A percentile compares a stretch with the other conserved stretches of the same genome.
These are phyloP conservation scores for Stegastes partitus DNA, from an alignment of 2,113 vertebrate species.

Conservation along the genomic window DNA sequence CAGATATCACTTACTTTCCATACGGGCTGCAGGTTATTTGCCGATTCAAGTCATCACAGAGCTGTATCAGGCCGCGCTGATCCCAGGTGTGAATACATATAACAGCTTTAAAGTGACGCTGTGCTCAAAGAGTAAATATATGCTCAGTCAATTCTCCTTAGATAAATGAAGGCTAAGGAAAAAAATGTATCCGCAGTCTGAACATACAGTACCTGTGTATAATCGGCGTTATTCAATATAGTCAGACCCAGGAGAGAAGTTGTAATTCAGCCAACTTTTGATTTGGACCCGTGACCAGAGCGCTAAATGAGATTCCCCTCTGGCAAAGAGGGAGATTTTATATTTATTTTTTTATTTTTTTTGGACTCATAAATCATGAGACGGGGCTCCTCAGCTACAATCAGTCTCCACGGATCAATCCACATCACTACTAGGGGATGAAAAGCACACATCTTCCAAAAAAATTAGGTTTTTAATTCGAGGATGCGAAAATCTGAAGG, in stretches of 20 bases:
- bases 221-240: background rate
- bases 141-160: conserved; percentile 9
- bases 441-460: background rate
- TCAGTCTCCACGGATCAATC: conserved; percentile 16
- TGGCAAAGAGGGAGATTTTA: conserved; percentile 18
- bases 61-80: background rate
- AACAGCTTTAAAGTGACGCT: background rate
- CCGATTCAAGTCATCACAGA: conserved; percentile 1
- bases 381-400: background rate
- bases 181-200: conserved; percentile 9
- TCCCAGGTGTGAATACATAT: conserved; percentile 16
- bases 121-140: conserved; percentile 6
- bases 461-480: background rate
- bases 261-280: conserved; percentile 30
- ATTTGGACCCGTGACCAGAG: conserved; percentile 28
- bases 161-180: conserved; percentile 5
- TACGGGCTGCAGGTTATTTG: background rate
- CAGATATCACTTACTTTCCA: background rate
- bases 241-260: background rate
- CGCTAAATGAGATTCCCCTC: conserved; percentile 33
- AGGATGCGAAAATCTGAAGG: background rate
- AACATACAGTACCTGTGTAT: conserved; percentile 15
- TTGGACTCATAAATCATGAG: conserved; percentile 27
- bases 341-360: no score
- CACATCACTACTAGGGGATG: background rate